A percentile compares a stretch with the other conserved stretches of the same genome.
Conservation (phyloP, 1,140 invertebrate genomes). For the Sinella curviseta region DNA sequence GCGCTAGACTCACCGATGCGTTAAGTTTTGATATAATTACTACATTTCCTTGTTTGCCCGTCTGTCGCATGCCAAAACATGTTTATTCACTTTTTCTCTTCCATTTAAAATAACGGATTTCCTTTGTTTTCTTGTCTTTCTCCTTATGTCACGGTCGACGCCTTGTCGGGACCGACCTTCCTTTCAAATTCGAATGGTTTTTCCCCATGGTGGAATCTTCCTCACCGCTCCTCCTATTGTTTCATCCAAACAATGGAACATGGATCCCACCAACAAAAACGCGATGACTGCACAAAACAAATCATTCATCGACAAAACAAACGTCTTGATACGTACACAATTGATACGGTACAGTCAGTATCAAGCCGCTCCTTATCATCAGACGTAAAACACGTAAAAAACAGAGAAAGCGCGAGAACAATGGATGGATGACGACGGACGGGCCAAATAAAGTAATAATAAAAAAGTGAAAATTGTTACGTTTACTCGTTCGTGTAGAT, state of each 20-base stretch:
- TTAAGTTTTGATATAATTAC: too few relatives aligned
- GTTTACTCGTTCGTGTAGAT: slow-evolving; percentile 14
- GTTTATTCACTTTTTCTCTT: too few relatives aligned
- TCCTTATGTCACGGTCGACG: not conserved
- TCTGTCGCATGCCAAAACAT: too few relatives aligned
- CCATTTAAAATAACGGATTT: too few relatives aligned
- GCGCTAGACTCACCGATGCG: too few relatives aligned
- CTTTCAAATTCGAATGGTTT: not conserved
- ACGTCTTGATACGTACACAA: not conserved
- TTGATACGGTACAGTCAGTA: not conserved
- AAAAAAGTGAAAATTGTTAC: too few relatives aligned
- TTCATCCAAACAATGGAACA: not conserved
- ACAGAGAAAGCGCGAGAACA: too few relatives aligned
- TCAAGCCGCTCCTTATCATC: not conserved
- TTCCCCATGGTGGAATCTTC: not conserved
- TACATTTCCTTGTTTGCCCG: too few relatives aligned
- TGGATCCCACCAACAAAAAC: not conserved
- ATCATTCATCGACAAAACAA: not conserved
- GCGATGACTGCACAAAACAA: not conserved
- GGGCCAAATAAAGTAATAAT: not conserved
- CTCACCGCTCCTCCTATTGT: not conserved
- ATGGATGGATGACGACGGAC: not conserved
- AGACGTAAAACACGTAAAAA: too few relatives aligned
- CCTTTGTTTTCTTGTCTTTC: not conserved
- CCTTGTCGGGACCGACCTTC: not conserved